phyloP scores from a whole-genome alignment of 2,888 invertebrate species.

The Chirona hameri region DNA sequence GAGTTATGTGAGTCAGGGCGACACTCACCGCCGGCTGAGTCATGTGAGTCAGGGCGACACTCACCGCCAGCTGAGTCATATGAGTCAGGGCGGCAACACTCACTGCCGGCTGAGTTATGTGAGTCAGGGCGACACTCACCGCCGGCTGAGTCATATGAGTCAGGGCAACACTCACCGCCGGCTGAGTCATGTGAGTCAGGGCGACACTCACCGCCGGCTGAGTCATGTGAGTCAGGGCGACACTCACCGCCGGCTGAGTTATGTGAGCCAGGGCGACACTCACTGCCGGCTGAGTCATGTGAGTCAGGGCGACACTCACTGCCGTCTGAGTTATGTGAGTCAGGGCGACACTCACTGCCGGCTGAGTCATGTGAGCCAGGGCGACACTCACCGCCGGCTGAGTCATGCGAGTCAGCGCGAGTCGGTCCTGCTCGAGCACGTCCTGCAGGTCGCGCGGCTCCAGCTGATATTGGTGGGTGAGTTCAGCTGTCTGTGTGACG shows the following conservation, averaged over 20 bases:
- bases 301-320: not conserved
- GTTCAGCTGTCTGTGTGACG: not conserved
- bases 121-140: too few relatives aligned
- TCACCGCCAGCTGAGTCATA: too few relatives aligned
- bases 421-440: slow-evolving; percentile 5
- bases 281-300: not conserved
- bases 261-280: not conserved
- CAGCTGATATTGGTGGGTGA: not conserved
- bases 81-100: too few relatives aligned
- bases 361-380: not conserved
- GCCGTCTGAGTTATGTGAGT: not conserved
- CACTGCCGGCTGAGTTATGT: too few relatives aligned
- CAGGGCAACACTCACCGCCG: too few relatives aligned
- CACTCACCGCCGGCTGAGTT: not conserved
- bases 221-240: not conserved
- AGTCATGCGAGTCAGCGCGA: not conserved
- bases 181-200: too few relatives aligned
- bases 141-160: too few relatives aligned
- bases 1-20: too few relatives aligned
- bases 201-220: too few relatives aligned
- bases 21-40: too few relatives aligned
- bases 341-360: not conserved
- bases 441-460: slow-evolving; percentile 12
- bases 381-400: not conserved
- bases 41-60: too few relatives aligned